phyloP scores from a whole-genome alignment of 2,113 vertebrate genomes.

The Eurypyga helias region DNA sequence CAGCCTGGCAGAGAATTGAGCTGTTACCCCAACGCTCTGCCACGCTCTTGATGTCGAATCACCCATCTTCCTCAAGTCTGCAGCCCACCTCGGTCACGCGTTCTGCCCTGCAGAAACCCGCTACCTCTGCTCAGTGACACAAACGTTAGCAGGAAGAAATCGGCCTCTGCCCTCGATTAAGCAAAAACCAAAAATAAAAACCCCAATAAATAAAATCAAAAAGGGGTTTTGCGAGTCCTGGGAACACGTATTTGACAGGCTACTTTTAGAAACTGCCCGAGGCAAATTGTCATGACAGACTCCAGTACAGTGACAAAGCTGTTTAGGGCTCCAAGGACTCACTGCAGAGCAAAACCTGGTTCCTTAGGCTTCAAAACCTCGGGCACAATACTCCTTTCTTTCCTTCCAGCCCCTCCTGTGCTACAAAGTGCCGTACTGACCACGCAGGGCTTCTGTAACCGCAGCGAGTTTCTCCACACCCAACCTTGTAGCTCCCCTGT shows the following conservation, averaged over 20 bases:
- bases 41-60: accelerated
- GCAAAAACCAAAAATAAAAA: background rate
- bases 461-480: background rate
- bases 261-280: background rate
- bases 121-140: background rate
- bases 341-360: background rate
- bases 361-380: background rate
- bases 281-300: background rate
- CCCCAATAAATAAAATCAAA: background rate
- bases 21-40: background rate
- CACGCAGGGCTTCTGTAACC: background rate
- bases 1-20: background rate
- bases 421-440: background rate
- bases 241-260: background rate
- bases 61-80: background rate
- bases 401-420: background rate
- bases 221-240: background rate
- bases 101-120: background rate
- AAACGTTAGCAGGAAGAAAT: background rate
- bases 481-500: background rate
- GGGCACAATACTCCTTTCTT: background rate
- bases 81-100: background rate
- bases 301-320: background rate
- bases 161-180: background rate
- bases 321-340: background rate